These are phyloP conservation scores for Chiloscyllium punctatum DNA, from an alignment of 2,797 vertebrate species.

Conservation along the genomic window DNA sequence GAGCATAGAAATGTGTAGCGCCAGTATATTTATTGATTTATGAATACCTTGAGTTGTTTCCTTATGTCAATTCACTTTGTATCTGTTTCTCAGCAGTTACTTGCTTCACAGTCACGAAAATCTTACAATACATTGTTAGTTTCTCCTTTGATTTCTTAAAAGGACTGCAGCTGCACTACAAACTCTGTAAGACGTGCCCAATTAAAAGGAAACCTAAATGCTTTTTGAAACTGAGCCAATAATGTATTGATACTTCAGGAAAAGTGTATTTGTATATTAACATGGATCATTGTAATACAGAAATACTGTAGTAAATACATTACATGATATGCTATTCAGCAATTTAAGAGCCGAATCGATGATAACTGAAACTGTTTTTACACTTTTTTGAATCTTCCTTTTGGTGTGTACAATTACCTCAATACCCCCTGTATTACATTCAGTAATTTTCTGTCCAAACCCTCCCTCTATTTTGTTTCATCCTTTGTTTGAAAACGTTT, in stretches of 20 bases:
- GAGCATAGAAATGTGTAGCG: not conserved
- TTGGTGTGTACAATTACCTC: no score
- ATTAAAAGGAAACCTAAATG: not conserved
- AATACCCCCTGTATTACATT: not conserved
- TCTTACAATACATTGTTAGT: not conserved
- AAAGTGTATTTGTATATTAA: not conserved
- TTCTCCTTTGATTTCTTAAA: not conserved
- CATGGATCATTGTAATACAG: not conserved
- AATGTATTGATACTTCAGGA: not conserved
- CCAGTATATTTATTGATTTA: not conserved
- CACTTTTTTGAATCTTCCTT: not conserved
- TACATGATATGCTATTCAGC: no score
- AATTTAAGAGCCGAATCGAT: not conserved
- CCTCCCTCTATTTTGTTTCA: not conserved
- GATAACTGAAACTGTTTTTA: not conserved
- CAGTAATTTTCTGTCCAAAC: not conserved
- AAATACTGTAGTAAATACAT: not conserved
- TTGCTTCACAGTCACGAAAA: not conserved
- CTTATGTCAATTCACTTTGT: not conserved
- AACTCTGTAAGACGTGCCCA: not conserved
- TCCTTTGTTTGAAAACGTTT: not conserved
- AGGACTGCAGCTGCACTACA: not conserved
- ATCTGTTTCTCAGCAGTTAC: not conserved
- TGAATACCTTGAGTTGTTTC: not conserved
- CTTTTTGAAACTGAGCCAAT: not conserved